Percentiles rank a stretch among this genome's conserved stretches.
Evolutionary conservation across 2,797 vertebrate genomes (phyloP).

Genomic region (Rhincodon typus): DNA sequence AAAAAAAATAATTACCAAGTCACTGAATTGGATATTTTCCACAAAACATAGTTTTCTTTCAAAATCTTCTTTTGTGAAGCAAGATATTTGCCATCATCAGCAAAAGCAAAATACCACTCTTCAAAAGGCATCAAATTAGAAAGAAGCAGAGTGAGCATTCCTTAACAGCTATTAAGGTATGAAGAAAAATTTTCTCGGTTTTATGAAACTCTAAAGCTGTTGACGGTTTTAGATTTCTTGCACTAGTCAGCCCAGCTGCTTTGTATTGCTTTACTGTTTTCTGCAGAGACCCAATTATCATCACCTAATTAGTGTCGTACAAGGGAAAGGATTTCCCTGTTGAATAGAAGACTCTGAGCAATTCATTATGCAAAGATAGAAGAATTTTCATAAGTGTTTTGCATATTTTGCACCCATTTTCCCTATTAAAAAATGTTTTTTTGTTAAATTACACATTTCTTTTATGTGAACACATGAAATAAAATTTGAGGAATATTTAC

Average conservation of each 20-base stretch:
- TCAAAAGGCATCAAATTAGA: neutral
- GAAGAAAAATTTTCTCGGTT: conserved; percentile 40
- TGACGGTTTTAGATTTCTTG: conserved; percentile 57
- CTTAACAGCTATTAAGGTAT: conserved; percentile 38
- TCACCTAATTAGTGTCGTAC: conserved; percentile 52
- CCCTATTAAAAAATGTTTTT: neutral
- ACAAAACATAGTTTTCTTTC: neutral
- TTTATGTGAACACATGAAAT: neutral
- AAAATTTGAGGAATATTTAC: neutral
- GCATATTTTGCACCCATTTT: neutral
- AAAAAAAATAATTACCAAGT: neutral
- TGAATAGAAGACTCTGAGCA: conserved; percentile 48
- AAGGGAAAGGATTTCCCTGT: conserved; percentile 42
- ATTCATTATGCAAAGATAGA: conserved; percentile 39
- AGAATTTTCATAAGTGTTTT: neutral
- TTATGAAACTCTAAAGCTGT: conserved; percentile 46
- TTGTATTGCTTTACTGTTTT: conserved; percentile 51
- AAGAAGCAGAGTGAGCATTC: conserved; percentile 27
- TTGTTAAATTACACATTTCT: neutral
- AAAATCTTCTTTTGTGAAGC: neutral
- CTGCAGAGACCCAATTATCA: conserved; percentile 53
- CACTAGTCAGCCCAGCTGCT: conserved; percentile 54
- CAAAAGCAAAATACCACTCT: neutral
- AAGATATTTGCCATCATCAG: neutral
- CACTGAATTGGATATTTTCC: neutral